A percentile compares a stretch with the other conserved stretches of the same genome.
Conservation (phyloP, 2,888 invertebrate species). For the Pterostichus niger region DNA sequence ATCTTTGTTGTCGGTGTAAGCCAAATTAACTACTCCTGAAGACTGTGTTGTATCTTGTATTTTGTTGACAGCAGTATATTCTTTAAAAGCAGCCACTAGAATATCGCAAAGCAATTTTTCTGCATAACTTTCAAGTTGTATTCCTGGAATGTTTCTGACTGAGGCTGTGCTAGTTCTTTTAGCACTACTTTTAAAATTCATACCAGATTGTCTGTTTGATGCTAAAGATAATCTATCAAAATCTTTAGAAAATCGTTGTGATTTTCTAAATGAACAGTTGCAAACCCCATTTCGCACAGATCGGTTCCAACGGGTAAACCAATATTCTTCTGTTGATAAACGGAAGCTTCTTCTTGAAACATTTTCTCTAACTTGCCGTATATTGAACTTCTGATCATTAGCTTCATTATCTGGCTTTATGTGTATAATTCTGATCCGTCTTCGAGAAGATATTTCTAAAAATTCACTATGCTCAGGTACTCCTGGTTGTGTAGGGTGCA, state of each 20-base stretch:
- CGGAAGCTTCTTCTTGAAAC: constrained; percentile 71
- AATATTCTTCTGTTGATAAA: constrained; percentile 77
- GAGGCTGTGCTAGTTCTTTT: neutral
- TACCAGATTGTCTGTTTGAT: constrained; percentile 1
- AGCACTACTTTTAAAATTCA: neutral
- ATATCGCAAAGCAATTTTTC: constrained; percentile 75
- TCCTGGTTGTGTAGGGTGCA: constrained; percentile 74
- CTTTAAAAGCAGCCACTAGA: constrained; percentile 75
- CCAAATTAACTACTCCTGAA: constrained; percentile 72
- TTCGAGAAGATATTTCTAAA: constrained; percentile 73
- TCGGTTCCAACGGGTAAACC: constrained; percentile 77
- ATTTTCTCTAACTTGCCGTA: constrained; percentile 69
- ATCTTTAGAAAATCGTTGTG: constrained; percentile 72
- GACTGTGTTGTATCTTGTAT: constrained; percentile 25
- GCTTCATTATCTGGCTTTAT: constrained; percentile 71
- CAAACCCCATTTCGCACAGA: constrained; percentile 75
- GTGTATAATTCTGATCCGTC: constrained; percentile 74
- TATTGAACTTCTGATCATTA: constrained; percentile 68
- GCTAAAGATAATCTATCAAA: constrained; percentile 46
- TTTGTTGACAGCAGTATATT: constrained; percentile 71
- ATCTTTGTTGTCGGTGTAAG: constrained; percentile 71
- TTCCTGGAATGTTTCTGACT: neutral
- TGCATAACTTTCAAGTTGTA: constrained; percentile 74
- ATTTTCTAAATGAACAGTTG: constrained; percentile 76
- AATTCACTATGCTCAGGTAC: constrained; percentile 75